phyloP scores from a whole-genome alignment of 2,797 vertebrate genomes.

The Manis crassicaudata region DNA sequence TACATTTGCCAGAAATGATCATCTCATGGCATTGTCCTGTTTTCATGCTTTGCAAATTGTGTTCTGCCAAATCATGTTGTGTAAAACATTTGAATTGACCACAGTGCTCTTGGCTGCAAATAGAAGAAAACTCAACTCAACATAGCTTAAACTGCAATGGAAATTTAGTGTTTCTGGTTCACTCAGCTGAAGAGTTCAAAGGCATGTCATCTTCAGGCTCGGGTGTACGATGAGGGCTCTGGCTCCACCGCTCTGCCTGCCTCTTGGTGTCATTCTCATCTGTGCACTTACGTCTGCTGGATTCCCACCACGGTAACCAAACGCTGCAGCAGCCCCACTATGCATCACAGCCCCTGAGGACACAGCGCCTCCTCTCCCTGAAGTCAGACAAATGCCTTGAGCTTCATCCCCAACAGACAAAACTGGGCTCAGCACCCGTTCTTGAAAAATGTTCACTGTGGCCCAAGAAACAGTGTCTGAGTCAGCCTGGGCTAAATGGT shows the following conservation, averaged over 20 bases:
- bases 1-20: background rate
- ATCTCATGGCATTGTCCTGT: background rate
- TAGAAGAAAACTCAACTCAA: slow-evolving; percentile 47
- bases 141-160: background rate
- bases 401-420: background rate
- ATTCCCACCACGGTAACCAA: background rate
- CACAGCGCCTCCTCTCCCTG: background rate
- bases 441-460: background rate
- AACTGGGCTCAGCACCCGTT: background rate
- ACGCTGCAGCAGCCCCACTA: background rate
- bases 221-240: background rate
- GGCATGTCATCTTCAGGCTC: background rate
- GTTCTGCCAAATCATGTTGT: background rate
- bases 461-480: background rate
- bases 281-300: background rate
- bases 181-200: slow-evolving; percentile 36
- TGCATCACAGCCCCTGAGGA: background rate
- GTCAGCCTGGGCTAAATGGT: background rate
- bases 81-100: background rate
- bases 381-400: background rate
- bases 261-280: background rate
- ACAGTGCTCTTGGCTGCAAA: background rate
- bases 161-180: slow-evolving; percentile 7
- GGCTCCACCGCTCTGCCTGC: background rate
- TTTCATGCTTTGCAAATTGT: background rate